These are phyloP conservation scores for Dioctria rufipes DNA, from an alignment of 2,888 invertebrate species.

Conservation along the genomic window DNA sequence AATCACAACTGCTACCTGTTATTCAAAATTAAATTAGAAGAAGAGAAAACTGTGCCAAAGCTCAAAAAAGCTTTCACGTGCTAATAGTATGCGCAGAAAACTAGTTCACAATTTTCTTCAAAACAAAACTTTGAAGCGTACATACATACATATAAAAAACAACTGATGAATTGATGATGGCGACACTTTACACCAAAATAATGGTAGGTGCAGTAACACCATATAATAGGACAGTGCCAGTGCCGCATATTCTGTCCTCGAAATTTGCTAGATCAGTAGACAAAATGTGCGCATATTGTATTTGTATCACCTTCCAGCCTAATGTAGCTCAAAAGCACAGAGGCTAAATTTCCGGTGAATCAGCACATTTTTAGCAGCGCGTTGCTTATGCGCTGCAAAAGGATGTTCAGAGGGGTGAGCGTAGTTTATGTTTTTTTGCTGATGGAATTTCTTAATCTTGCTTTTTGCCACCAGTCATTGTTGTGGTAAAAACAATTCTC, in stretches of 20 bases:
- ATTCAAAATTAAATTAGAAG: neutral
- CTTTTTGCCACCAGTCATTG: neutral
- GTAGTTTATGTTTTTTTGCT: neutral
- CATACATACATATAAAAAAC: neutral
- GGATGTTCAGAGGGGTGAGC: neutral
- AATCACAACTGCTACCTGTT: slow-evolving; percentile 22
- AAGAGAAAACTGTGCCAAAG: slow-evolving; percentile 38
- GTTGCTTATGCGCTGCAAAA: neutral
- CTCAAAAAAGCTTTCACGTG: slow-evolving; percentile 34
- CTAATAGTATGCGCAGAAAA: slow-evolving; percentile 47
- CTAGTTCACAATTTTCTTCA: slow-evolving; percentile 27
- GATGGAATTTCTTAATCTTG: neutral
- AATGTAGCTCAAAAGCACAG: neutral
- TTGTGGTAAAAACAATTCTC: neutral
- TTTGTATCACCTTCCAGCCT: neutral
- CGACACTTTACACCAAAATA: neutral
- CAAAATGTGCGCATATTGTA: neutral
- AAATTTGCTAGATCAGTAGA: neutral
- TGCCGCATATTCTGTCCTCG: neutral
- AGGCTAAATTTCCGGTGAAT: neutral
- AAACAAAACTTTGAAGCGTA: slow-evolving; percentile 34
- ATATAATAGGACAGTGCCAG: neutral
- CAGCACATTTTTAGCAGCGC: neutral
- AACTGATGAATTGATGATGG: no score
- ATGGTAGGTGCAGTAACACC: neutral